These are phyloP conservation scores for Timandra comae DNA, from an alignment of 2,888 invertebrate genomes.

Conservation along the genomic window DNA sequence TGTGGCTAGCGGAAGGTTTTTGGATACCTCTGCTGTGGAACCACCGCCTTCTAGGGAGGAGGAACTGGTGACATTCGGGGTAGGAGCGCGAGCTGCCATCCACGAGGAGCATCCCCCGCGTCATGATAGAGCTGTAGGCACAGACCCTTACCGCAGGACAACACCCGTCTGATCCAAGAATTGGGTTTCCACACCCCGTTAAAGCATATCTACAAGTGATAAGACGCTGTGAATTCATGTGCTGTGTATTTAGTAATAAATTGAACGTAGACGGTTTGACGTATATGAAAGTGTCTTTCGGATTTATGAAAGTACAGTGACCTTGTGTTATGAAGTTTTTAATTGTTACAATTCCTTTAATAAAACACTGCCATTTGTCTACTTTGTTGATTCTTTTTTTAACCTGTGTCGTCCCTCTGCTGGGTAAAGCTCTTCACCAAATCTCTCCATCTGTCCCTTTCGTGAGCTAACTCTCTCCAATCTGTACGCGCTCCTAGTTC, in stretches of 20 bases:
- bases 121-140: conserved; percentile 67
- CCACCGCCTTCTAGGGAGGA: conserved; percentile 80
- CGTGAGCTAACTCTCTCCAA: too few relatives aligned
- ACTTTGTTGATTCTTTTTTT: conserved; percentile 28
- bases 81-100: conserved; percentile 64
- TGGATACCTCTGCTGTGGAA: conserved; percentile 80
- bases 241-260: conserved; percentile 42
- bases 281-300: conserved; percentile 50
- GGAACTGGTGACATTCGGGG: conserved; percentile 83
- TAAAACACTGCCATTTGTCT: conserved; percentile 74
- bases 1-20: conserved; percentile 82
- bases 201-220: conserved; percentile 73
- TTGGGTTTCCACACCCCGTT: conserved; percentile 39
- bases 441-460: too few relatives aligned
- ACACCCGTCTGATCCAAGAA: conserved; percentile 74
- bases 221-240: conserved; percentile 49
- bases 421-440: too few relatives aligned
- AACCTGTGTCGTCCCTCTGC: too few relatives aligned
- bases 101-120: conserved; percentile 45
- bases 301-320: conserved; percentile 66
- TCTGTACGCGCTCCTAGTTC: too few relatives aligned
- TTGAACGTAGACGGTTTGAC: conserved; percentile 40
- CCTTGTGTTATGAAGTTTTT: conserved; percentile 58
- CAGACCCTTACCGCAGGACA: conserved; percentile 76
- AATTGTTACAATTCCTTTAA: conserved; percentile 67